Base-by-base conservation (phyloP, 2,888 invertebrate species). In the Calameuta filiformis region DNA sequence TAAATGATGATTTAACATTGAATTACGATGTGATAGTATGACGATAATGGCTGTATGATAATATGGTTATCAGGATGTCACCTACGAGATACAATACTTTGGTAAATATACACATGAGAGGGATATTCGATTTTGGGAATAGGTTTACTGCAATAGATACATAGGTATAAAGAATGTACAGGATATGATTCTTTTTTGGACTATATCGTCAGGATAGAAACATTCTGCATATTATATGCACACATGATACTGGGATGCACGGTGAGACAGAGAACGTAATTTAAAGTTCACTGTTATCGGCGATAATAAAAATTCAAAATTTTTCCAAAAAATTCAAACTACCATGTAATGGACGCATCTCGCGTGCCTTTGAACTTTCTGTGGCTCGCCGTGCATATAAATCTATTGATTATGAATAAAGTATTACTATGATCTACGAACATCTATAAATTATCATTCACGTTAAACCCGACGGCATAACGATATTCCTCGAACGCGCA, bases 1-100 rank as follows among this genome's bases (percentile, higher is more conserved):
- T 77, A 81, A 80, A 81, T 81, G 80, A 80, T 79, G 30, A 77
- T 81, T 82, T 83, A 84, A 81, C 75, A 68, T n/a, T 79, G 77
- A 80, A 76, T 68, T 37, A 79, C 76, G 75, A 33, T 4, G 23
- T 23, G 56, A 56, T 56, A 56, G 56, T 56, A 56, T 23, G 56
- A 23, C 56, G 56, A 23, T 6, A 56, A 23, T 56, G 56, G 56
- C 56, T 56, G 15, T 56, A 56, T 56, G 56, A 30, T 9, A 31
- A 30, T 30, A 9, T n/a, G 34, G 11, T 15, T 12, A 71, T 71
- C 34, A 30, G 71, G 34, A 71, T 71, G 9, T 30, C 15, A 12
- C 71, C 71, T 71, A 34, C 33, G 71, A 34, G 23, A 15, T 33
- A 31, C 34, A 33, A 23, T 71, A 71, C 31, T 34, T 23, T 71